phyloP scores from a whole-genome alignment of 1,140 invertebrate genomes.

The Drosophila subobscura region DNA sequence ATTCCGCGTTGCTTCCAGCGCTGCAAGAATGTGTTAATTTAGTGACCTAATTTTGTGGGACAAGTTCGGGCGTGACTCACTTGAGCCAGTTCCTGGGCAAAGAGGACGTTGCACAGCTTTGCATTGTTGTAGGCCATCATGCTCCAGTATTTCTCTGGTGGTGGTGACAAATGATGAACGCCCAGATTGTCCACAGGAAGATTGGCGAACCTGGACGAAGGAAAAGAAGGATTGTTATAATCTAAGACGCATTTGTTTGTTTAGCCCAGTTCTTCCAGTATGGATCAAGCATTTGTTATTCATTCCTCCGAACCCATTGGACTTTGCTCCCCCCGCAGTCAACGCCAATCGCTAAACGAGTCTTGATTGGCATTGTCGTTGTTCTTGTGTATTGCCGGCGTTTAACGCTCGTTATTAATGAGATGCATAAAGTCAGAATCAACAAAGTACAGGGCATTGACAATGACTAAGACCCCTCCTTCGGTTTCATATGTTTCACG shows the following conservation, averaged over 20 bases:
- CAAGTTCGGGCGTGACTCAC: constrained; percentile 37
- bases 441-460: constrained; percentile 47
- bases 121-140: constrained; percentile 95
- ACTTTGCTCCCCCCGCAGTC: constrained; percentile 56
- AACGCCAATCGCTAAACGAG: constrained; percentile 62
- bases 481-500: not conserved
- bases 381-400: constrained; percentile 26
- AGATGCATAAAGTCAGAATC: constrained; percentile 41
- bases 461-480: constrained; percentile 48
- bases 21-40: constrained; percentile 49
- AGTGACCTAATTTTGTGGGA: constrained; percentile 8
- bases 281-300: constrained; percentile 9
- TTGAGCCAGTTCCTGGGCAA: constrained; percentile 89
- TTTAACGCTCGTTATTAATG: constrained; percentile 65
- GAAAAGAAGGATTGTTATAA: constrained; percentile 17
- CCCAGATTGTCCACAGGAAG: constrained; percentile 81
- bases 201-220: constrained; percentile 87
- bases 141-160: constrained; percentile 87
- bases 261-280: constrained; percentile 5
- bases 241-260: constrained; percentile 55
- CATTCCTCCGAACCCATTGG: constrained; percentile 50
- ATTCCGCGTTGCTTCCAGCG: constrained; percentile 89
- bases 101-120: constrained; percentile 95
- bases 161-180: constrained; percentile 85
- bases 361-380: constrained; percentile 66